phyloP scores from a whole-genome alignment of 2,888 invertebrate genomes.

The Papilio elwesi region DNA sequence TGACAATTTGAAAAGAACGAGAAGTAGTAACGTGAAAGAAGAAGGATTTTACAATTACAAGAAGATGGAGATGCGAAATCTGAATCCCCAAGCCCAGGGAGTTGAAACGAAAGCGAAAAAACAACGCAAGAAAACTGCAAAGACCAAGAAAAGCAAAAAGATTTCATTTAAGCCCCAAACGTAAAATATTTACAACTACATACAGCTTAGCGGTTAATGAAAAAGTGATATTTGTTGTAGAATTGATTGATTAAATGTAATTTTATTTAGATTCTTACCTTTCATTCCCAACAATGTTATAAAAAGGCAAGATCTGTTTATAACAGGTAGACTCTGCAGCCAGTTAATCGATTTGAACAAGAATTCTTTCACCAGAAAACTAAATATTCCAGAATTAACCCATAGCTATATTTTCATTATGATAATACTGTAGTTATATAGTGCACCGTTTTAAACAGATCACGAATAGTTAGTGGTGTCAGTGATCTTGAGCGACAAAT shows the following conservation, averaged over 20 bases:
- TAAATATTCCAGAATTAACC: too few species aligned
- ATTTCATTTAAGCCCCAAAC: slow-evolving; percentile 48
- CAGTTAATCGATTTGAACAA: too few species aligned
- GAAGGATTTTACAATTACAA: slow-evolving; percentile 66
- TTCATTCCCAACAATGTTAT: neutral
- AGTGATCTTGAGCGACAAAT: too few species aligned
- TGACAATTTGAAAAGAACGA: slow-evolving; percentile 48
- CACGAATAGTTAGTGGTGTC: too few species aligned
- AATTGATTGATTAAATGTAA: slow-evolving; percentile 16
- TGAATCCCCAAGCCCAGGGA: slow-evolving; percentile 51
- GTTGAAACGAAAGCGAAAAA: slow-evolving; percentile 49
- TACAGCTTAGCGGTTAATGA: slow-evolving; percentile 10
- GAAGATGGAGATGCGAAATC: slow-evolving; percentile 61
- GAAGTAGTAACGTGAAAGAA: slow-evolving; percentile 60
- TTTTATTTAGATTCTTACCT: slow-evolving; percentile 9
- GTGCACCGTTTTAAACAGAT: too few species aligned
- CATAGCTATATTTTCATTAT: too few species aligned
- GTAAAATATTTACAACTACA: slow-evolving; percentile 15
- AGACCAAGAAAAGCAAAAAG: slow-evolving; percentile 56
- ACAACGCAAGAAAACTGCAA: slow-evolving; percentile 52
- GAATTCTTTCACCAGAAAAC: too few species aligned
- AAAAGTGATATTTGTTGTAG: slow-evolving; percentile 21
- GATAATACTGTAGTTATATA: too few species aligned
- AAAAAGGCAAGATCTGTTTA: too few species aligned
- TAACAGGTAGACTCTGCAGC: too few species aligned